Evolutionary conservation across 1,140 invertebrate genomes (phyloP), one percentile per base, ranked within the genome.

Genomic region (Episyrphus balteatus): DNA sequence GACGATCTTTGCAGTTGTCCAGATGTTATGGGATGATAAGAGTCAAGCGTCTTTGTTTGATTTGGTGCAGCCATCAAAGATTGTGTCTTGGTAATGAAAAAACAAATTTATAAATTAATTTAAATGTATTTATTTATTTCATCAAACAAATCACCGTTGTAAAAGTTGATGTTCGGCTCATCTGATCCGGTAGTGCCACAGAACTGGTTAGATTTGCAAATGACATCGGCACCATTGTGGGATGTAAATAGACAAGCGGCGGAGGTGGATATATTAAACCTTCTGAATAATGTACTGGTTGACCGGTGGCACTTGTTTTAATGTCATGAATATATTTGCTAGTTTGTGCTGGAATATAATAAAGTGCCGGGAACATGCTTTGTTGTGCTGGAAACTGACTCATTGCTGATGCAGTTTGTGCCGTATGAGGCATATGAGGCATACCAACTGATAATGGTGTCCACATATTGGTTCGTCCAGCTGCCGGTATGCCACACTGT

Each of bases 361-460:
- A 82, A 17, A 82, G 61, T 46, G 65, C 56, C 14, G 64, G 62
- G 13, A 67, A 63, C 12, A 67, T 50, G 31, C 51, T 51, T 14
- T 53, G 56, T 46, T 53, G 61, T 5, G 49, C 43, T 7, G 64
- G 55, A 44, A 65, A 61, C 34, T 56, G 57, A 33, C 51, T 65
- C 37, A 41, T 18, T 26, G 57, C 58, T 7, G 67, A 49, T n/a
- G 56, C 45, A 5, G 59, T 69, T 55, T 46, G 68, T 60, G 48
- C 47, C 57, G 55, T 68, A 56, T 56, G 67, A 30, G 51, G 61
- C 42, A 41, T 64, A 48, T 2, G 73, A 62, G 9, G 75, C 71
- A 6, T 56, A 10, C 71, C 70, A 13, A 78, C 70, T 3, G 77
- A 75, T 56, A 79, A 74, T 2, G 78, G 76, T 2, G 79, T 74